These are phyloP conservation scores for Notoglanidium macrostoma DNA, from an alignment of 2,797 vertebrate species.

Conservation along the genomic window DNA sequence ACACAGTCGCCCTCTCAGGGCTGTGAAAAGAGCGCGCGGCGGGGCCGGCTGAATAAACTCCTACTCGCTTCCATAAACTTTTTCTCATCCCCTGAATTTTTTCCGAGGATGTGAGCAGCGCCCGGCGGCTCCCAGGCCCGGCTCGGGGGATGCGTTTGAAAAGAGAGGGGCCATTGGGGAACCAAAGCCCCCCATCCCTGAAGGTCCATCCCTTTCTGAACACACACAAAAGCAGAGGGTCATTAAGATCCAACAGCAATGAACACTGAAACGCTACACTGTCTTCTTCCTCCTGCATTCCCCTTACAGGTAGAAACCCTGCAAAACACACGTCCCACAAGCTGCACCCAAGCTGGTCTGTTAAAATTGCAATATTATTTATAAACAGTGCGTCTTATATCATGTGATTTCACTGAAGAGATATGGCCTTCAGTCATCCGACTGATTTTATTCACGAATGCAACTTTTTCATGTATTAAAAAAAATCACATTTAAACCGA, in stretches of 20 bases:
- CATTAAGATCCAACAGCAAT: constrained; percentile 43
- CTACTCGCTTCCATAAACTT: constrained; percentile 93
- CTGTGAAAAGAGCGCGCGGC: constrained; percentile 84
- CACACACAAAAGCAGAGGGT: constrained; percentile 55
- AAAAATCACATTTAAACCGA: not conserved
- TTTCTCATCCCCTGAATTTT: constrained; percentile 89
- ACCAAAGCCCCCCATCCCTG: constrained; percentile 74
- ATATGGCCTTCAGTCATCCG: not conserved
- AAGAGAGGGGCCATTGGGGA: constrained; percentile 81
- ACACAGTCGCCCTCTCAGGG: constrained; percentile 83
- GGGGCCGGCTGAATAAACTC: constrained; percentile 85
- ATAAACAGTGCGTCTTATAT: not conserved
- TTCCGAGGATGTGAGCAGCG: constrained; percentile 88
- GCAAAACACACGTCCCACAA: not conserved
- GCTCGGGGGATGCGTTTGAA: constrained; percentile 82
- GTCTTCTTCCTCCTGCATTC: constrained; percentile 26
- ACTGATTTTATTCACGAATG: too few species aligned
- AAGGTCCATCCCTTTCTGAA: constrained; percentile 73
- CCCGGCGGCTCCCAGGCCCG: constrained; percentile 81
- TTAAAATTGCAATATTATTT: not conserved
- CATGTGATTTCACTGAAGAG: not conserved
- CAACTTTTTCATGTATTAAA: not conserved
- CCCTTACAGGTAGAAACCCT: constrained; percentile 50
- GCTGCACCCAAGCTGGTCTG: not conserved
- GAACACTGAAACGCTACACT: constrained; percentile 31